phyloP scores from a whole-genome alignment of 2,888 invertebrate species.

The Oligia fasciuncula region DNA sequence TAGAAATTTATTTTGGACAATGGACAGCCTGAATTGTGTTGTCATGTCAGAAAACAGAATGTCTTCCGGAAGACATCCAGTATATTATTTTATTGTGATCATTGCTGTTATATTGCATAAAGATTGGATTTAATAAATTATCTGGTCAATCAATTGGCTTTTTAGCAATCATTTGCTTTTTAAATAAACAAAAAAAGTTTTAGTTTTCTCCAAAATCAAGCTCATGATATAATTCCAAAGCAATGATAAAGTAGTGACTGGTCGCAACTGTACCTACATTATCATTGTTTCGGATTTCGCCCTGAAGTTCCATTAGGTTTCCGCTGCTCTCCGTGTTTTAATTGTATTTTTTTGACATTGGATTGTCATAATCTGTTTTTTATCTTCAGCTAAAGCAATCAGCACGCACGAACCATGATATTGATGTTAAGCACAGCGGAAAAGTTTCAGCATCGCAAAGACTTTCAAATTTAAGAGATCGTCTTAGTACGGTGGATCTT shows the following conservation, averaged over 20 bases:
- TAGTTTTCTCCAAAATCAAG: background rate
- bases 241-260: background rate
- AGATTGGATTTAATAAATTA: background rate
- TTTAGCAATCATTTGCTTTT: background rate
- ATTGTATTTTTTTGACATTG: background rate
- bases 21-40: too few relatives aligned
- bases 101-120: background rate
- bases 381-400: constrained; percentile 77
- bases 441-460: constrained; percentile 87
- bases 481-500: constrained; percentile 83
- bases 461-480: constrained; percentile 83
- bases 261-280: background rate
- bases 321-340: background rate
- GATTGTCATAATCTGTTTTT: background rate
- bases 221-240: background rate
- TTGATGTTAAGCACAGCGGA: constrained; percentile 75
- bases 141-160: background rate
- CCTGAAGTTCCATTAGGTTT: background rate
- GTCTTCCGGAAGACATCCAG: background rate
- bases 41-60: background rate
- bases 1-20: too few relatives aligned
- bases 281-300: background rate
- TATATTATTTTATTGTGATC: background rate
- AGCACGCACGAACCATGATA: constrained; percentile 74
- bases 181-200: too few relatives aligned